Base-by-base conservation (phyloP, 2,888 invertebrate genomes). In the Hydroisotoma schaefferi region DNA sequence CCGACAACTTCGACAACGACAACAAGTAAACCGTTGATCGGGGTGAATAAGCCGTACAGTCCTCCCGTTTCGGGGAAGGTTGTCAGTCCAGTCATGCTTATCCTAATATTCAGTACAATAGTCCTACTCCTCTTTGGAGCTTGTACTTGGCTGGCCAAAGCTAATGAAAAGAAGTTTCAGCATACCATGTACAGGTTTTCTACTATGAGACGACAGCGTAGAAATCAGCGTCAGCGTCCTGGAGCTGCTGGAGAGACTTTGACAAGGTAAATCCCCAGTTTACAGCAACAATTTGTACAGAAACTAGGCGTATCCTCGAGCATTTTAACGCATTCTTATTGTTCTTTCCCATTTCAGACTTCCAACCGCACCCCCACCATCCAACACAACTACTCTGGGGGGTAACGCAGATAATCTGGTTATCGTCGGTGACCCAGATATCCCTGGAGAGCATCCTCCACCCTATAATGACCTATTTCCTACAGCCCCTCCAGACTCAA, bases 161-260 rank as follows among this genome's bases (percentile, higher is more conserved):
- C 67, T 10, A 67, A 67, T 25, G 67, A 67, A 55, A 67, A 67
- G 44, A 67, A 67, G 57, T 67, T 67, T 43, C 67, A 67, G 26
- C 67, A 67, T 40, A 67, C 67, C 4, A 63, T 67, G 10, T 63
- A 67, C 55, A 46, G 67, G 18, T 67, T 67, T 37, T 61, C 60
- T 2, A 67, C 67, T 5, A 54, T 67, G 59, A 53, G 63, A 47
- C 56, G 61, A 48, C 61, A 58, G 12, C 51, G 63, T 25, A 52
- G 59, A 22, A 56, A 44, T 25, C 43, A 54, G 2, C 40, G 44
- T 15, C 26, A 18, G 18, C 37, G 28, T 15, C 43, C 27, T 15
- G 37, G 20, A 18, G 56, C 55, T 51, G 54, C 48, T 26, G 55
- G 28, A 33, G 60, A 60, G 18, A 64, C 60, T 15, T n/a, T 64